phyloP scores from a whole-genome alignment of 2,797 vertebrate genomes.

The Hippoglossus hippoglossus region DNA sequence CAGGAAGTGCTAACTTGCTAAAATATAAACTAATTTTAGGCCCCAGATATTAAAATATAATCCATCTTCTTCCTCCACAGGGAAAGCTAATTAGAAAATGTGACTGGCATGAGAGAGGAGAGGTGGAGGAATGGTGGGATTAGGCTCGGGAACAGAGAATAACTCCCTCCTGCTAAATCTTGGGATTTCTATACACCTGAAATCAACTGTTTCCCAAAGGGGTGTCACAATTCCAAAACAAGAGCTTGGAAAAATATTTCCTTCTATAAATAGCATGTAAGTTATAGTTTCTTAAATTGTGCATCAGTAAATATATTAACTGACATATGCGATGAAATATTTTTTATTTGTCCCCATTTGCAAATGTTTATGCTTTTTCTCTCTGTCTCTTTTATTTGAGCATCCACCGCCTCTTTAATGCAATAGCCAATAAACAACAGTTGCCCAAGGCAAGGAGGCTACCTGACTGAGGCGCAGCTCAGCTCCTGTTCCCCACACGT shows the following conservation, averaged over 20 bases:
- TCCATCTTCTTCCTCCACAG: constrained; percentile 89
- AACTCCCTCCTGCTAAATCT: constrained; percentile 76
- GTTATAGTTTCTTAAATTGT: constrained; percentile 5
- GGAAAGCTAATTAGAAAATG: constrained; percentile 92
- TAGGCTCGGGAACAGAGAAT: constrained; percentile 79
- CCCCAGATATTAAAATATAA: constrained; percentile 95
- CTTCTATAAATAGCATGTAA: constrained; percentile 8
- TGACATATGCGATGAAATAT: not conserved
- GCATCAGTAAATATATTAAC: constrained; percentile 6
- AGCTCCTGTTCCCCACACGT: constrained; percentile 64
- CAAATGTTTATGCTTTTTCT: constrained; percentile 55
- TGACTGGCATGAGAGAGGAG: constrained; percentile 87
- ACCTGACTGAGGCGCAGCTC: constrained; percentile 72
- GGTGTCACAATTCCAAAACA: constrained; percentile 81
- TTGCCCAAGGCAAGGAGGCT: constrained; percentile 72
- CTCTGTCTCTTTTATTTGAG: constrained; percentile 65
- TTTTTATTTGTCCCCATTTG: constrained; percentile 17
- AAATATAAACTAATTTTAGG: constrained; percentile 95
- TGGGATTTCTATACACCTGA: constrained; percentile 77
- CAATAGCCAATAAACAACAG: constrained; percentile 78
- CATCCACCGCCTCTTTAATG: constrained; percentile 61
- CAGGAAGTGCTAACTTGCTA: constrained; percentile 93
- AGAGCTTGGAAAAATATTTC: constrained; percentile 28
- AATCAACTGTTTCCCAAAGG: constrained; percentile 74
- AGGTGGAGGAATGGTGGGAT: constrained; percentile 84